Evolutionary conservation across 1,140 invertebrate genomes (phyloP).

Genomic region (Drosophila nigrodunni): DNA sequence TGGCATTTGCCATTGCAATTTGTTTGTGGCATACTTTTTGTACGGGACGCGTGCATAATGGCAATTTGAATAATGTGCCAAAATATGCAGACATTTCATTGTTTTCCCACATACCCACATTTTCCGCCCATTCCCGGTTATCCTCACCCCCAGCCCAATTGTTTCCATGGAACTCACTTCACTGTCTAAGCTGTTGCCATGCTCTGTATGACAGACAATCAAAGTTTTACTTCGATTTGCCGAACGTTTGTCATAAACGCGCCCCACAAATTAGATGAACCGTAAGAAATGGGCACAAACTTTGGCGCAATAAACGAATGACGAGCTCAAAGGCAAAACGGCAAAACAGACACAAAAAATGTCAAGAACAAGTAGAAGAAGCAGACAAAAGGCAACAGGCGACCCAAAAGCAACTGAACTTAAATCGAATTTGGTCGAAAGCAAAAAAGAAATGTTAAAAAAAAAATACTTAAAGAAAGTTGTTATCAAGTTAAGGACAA

Average conservation of each 20-base stretch:
- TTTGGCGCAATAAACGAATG: constrained; percentile 42
- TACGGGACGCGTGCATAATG: constrained; percentile 70
- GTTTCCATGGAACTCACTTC: not conserved
- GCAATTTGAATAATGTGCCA: constrained; percentile 82
- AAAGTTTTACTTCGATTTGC: constrained; percentile 21
- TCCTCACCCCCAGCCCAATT: not conserved
- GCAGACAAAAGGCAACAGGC: not conserved
- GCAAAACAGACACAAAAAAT: constrained; percentile 12
- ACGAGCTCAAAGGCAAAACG: constrained; percentile 38
- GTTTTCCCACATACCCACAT: constrained; percentile 36
- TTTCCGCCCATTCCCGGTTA: not conserved
- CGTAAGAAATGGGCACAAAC: constrained; percentile 16
- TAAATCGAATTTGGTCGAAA: constrained; percentile 61
- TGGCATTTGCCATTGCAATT: constrained; percentile 32
- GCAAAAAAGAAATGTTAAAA: constrained; percentile 28
- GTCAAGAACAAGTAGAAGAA: not conserved
- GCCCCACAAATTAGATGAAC: constrained; percentile 32
- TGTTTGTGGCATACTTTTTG: constrained; percentile 56
- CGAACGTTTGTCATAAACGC: constrained; percentile 42
- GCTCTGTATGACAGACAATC: constrained; percentile 33
- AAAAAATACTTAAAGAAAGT: constrained; percentile 20
- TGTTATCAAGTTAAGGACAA: constrained; percentile 41
- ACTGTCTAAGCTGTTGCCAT: not conserved
- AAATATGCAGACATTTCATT: constrained; percentile 79
- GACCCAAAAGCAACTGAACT: constrained; percentile 35